Percentiles rank a stretch among this genome's conserved stretches.
Evolutionary conservation across 2,113 vertebrate species (phyloP).

Genomic region (Erpornis zantholeuca): DNA sequence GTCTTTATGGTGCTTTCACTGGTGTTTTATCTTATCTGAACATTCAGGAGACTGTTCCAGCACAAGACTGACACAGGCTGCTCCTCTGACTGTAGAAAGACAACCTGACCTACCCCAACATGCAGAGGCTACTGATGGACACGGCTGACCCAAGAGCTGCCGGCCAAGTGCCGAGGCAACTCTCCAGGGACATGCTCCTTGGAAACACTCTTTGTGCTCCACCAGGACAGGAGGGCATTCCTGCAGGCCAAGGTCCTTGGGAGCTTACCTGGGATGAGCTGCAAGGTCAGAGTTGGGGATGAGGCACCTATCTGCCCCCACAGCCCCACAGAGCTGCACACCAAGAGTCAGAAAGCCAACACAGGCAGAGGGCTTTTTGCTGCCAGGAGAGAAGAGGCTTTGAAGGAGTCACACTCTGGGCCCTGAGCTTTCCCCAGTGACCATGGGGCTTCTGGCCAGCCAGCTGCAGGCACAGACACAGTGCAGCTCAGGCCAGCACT

Average conservation of each 20-base stretch:
- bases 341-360: not conserved
- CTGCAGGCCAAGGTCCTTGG: rapidly evolving
- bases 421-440: not conserved
- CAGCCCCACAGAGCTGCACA: not conserved
- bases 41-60: not conserved
- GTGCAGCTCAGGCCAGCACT: not conserved
- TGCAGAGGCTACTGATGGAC: not conserved
- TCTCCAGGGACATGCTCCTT: not conserved
- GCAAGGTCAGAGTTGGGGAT: not conserved
- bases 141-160: not conserved
- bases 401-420: not conserved
- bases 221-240: not conserved
- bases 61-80: not conserved
- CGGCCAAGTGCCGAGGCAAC: not conserved
- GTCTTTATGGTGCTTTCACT: not conserved
- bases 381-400: not conserved
- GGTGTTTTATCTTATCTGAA: conserved; percentile 30
- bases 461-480: not conserved
- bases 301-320: not conserved
- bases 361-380: not conserved
- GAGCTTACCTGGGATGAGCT: not conserved
- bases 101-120: not conserved
- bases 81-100: not conserved
- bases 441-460: not conserved
- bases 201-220: not conserved